A percentile compares a stretch with the other conserved stretches of the same genome.
Conservation (phyloP, 2,888 invertebrate genomes). For the Scaptomyza polygonia region DNA sequence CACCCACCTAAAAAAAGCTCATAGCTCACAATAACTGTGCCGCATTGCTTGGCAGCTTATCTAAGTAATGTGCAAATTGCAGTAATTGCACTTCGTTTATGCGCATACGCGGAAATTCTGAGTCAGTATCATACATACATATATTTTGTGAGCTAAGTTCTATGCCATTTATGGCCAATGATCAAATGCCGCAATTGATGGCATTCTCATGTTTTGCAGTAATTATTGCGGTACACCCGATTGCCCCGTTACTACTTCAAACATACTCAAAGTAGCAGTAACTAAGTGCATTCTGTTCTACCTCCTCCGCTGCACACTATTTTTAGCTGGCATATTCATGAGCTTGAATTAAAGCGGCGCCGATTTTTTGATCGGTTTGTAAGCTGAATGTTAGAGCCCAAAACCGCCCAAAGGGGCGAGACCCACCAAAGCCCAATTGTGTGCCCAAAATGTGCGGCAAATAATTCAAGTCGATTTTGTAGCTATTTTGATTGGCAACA, state of each 20-base stretch:
- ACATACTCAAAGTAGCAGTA: slow-evolving; percentile 6
- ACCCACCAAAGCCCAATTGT: slow-evolving; percentile 43
- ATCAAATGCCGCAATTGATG: slow-evolving; percentile 60
- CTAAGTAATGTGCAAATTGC: slow-evolving; percentile 56
- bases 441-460: slow-evolving; percentile 59
- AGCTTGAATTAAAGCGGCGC: slow-evolving; percentile 48
- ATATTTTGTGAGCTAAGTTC: slow-evolving; percentile 25
- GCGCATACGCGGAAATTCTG: slow-evolving; percentile 50
- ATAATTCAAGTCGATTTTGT: slow-evolving; percentile 64
- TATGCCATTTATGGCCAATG: slow-evolving; percentile 49
- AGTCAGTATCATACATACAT: slow-evolving; percentile 58
- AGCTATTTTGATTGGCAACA: slow-evolving; percentile 67
- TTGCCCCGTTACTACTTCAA: slow-evolving; percentile 43
- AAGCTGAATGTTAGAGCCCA: slow-evolving; percentile 8
- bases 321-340: slow-evolving; percentile 54
- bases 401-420: slow-evolving; percentile 4
- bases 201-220: slow-evolving; percentile 59
- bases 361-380: slow-evolving; percentile 26
- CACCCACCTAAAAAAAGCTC: slow-evolving; percentile 52
- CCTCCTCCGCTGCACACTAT: slow-evolving; percentile 16
- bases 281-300: slow-evolving; percentile 15
- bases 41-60: slow-evolving; percentile 43
- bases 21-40: slow-evolving; percentile 11
- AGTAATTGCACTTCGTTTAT: slow-evolving; percentile 51
- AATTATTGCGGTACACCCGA: slow-evolving; percentile 28